Evolutionary conservation across 2,113 vertebrate species (phyloP), one percentile per base, ranked within the genome.

Genomic region (Euleptes europaea): DNA sequence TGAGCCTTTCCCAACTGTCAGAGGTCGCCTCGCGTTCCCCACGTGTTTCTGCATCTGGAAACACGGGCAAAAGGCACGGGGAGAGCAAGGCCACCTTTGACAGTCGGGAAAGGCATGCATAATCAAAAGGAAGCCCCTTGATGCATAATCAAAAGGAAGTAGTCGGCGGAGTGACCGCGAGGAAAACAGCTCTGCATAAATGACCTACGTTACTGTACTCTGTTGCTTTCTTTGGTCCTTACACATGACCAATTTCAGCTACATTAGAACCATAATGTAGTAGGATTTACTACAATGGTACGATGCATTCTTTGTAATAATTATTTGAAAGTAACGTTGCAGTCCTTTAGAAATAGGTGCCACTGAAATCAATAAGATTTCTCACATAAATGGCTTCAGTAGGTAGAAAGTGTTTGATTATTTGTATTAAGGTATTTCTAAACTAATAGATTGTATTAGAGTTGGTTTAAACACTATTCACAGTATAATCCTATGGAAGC

Each of bases 251-350:
- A 35, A 4, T 33, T 5, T 40, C 35, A 54, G 69, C 11, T 75
- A 9, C 13, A 33, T 70, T 33, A 10, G 31, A 21, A n/a, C 17
- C 15, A 15, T 51, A n/a, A n/a, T 47, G 42, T 12, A 69, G 15
- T 67, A 82, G 57, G 66, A 71, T 71, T 71, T 31, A 40, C 14
- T 28, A 13, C 57, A 21, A 26, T 40, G 5, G 77, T 17, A 60
- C 23, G 40, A 23, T 70, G 70, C 80, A 75, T 28, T 19, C 15
- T 44, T 88, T 87, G 82, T 28, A 2, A 38, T 44, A 67, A 35
- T 54, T 72, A 17, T 88, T 88, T 26, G 8, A n/a, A 57, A 88
- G 84, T 14, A 60, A 40, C 9, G n/a, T n/a, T 77, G 9, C 38
- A 42, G 6, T 51, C n/a, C 11, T 49, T 65, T 83, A 19, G 38